These are phyloP conservation scores for Lepas anatifera DNA, from an alignment of 2,888 invertebrate species.

Conservation along the genomic window DNA sequence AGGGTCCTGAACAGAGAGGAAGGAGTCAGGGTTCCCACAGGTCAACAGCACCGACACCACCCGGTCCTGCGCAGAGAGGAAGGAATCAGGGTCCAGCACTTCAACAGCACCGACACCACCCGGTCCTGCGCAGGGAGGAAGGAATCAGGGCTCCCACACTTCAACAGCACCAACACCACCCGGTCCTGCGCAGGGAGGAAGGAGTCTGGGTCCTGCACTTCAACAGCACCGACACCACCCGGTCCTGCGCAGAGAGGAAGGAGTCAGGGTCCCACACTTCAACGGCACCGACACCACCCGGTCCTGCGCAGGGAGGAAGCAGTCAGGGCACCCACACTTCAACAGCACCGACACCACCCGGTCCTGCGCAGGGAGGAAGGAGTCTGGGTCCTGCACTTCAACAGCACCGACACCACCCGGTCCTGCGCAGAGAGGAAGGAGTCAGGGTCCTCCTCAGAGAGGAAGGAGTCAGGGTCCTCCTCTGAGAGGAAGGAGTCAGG, in stretches of 20 bases:
- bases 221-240: no score
- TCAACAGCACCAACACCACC: not conserved
- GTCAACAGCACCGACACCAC: slow-evolving; percentile 74
- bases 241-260: no score
- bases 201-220: no score
- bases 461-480: slow-evolving; percentile 77
- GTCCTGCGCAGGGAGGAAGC: no score
- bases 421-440: slow-evolving; percentile 45
- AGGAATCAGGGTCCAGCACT: no score
- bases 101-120: not conserved
- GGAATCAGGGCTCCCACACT: no score
- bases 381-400: slow-evolving; percentile 77
- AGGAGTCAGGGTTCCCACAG: slow-evolving; percentile 77
- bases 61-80: slow-evolving; percentile 76
- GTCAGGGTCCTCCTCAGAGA: slow-evolving; percentile 29
- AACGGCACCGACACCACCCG: no score
- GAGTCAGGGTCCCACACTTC: no score
- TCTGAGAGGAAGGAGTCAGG: slow-evolving; percentile 76
- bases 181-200: not conserved
- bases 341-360: slow-evolving; percentile 75
- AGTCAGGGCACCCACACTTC: slow-evolving; percentile 71
- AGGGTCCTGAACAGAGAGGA: slow-evolving; percentile 38
- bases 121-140: not conserved
- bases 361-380: slow-evolving; percentile 58
- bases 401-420: slow-evolving; percentile 70